Evolutionary conservation across 2,797 vertebrate genomes (phyloP), one percentile per base, ranked within the genome.

Genomic region (Peromyscus nudipes): DNA sequence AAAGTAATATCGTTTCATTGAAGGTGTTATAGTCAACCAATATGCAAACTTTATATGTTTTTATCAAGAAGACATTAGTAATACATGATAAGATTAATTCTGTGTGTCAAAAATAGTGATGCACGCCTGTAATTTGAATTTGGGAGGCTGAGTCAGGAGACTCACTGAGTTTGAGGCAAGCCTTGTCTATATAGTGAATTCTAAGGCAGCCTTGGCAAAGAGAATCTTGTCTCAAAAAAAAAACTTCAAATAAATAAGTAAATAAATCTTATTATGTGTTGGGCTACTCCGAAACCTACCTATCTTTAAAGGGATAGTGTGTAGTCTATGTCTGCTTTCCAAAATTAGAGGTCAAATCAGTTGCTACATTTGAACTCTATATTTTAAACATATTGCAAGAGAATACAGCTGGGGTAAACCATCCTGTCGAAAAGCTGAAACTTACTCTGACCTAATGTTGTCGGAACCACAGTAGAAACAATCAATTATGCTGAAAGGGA

Each of bases 391-490:
- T 79, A 43, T 14, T 88, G 31, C 85, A 31, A 86, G 37, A 83
- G 37, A 92, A 67, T n/a, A 57, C 23, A 76, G 40, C 86, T 43
- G 5, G 0, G 37, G 37, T 6, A 75, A 97, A 3, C 21, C 67
- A 60, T 64, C 77, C 62, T 1, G 91, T 97, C 71, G 64, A 88
- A 95, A 93, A 83, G 6, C 21, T 93, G 86, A 93, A 43, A 96
- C 90, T 40, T 40, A 91, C 23, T 7, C 6, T 79, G 55, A 12
- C 17, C 86, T 96, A 90, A 83, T 76, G 14, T 37, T 92, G n/a
- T 88, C 43, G 34, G 29, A 84, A 96, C 96, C 6, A 27, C 89
- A 95, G 80, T 62, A 93, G 34, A 96, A 97, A 91, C 17, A 95
- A 84, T 91, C 76, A 89, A 82, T n/a, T 91, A 10, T 29, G 5